Conservation (phyloP, 2,888 invertebrate species). For the Neelides folsomi region DNA sequence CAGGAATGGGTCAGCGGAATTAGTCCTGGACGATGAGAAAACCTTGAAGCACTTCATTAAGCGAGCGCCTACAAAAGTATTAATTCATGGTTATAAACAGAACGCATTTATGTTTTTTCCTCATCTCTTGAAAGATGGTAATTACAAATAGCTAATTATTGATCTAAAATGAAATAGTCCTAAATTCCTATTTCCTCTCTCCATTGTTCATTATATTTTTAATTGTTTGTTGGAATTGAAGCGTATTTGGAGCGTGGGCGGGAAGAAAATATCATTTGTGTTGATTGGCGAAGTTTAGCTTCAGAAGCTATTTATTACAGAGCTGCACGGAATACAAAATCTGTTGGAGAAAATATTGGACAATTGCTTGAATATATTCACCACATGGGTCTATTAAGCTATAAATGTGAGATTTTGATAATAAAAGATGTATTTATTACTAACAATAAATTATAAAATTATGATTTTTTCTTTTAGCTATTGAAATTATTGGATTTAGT, state of each 20-base stretch:
- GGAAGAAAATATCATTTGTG: conserved; percentile 22
- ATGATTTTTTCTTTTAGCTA: conserved; percentile 7
- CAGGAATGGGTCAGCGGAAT: conserved; percentile 6
- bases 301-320: conserved; percentile 20
- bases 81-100: conserved; percentile 27
- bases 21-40: not conserved
- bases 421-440: too few relatives aligned
- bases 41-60: not conserved
- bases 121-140: conserved; percentile 9
- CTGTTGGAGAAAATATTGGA: conserved; percentile 17
- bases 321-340: conserved; percentile 21
- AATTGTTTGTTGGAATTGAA: conserved; percentile 1
- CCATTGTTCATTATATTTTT: not conserved
- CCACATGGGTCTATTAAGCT: too few relatives aligned
- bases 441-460: not conserved
- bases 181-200: not conserved
- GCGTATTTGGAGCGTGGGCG: conserved; percentile 20
- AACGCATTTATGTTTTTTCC: conserved; percentile 7
- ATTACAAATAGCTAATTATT: too few relatives aligned
- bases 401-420: too few relatives aligned
- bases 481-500: conserved; percentile 24
- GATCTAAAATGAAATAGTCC: not conserved
- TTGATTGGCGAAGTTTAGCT: conserved; percentile 26
- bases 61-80: conserved; percentile 15
- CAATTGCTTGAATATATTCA: too few relatives aligned